Percentiles rank a stretch among this genome's conserved stretches.
phyloP scores from a whole-genome alignment of 2,797 vertebrate species.

The Remorina albescens region DNA sequence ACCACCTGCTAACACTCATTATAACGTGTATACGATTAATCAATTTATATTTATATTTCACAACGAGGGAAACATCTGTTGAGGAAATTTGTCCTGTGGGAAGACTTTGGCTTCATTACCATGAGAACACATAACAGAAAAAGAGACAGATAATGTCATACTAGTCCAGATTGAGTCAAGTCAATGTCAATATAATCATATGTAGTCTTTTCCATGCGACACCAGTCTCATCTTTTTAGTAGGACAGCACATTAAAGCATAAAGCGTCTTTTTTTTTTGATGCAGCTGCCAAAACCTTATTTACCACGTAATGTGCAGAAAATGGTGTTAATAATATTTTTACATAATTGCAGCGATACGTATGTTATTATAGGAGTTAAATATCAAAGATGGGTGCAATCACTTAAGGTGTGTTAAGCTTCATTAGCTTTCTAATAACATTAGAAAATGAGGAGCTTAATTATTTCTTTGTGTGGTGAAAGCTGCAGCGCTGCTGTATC shows the following conservation, averaged over 20 bases:
- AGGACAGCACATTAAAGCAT: not conserved
- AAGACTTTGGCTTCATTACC: constrained; percentile 16
- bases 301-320: not conserved
- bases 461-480: not conserved
- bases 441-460: constrained; percentile 23
- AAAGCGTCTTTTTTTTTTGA: constrained; percentile 1
- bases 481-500: not conserved
- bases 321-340: no score
- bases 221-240: not conserved
- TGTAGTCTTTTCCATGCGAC: no score
- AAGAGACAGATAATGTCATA: not conserved
- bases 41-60: constrained; percentile 31
- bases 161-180: constrained; percentile 3
- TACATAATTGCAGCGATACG: no score
- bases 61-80: constrained; percentile 38
- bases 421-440: constrained; percentile 13
- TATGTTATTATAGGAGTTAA: no score
- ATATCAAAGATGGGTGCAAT: constrained; percentile 6
- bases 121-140: constrained; percentile 12
- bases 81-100: constrained; percentile 35
- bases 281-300: not conserved
- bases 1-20: not conserved
- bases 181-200: not conserved
- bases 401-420: not conserved
- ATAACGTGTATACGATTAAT: constrained; percentile 23